Conservation (phyloP, 2,113 vertebrate genomes). For the Labeo rohita region DNA sequence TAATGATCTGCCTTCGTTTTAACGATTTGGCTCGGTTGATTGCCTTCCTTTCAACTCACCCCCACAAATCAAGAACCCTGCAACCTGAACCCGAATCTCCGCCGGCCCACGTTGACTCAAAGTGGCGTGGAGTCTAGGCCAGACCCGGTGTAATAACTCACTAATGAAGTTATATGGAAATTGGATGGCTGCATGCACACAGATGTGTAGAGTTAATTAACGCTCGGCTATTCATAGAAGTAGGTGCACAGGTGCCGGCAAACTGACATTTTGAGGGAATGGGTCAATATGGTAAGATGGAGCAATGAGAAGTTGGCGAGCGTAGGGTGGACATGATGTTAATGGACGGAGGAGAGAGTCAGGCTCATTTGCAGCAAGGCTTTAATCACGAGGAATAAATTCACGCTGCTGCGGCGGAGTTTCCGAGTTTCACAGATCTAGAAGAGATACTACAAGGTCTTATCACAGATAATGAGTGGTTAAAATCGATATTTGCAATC, state of each 20-base stretch:
- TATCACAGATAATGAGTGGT: background rate
- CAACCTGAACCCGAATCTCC: constrained; percentile 33
- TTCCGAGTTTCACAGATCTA: background rate
- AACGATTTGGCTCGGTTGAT: constrained; percentile 49
- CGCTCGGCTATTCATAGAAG: constrained; percentile 47
- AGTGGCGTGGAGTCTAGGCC: constrained; percentile 44
- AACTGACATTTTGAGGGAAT: constrained; percentile 44
- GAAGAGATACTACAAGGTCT: background rate
- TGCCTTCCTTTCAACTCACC: constrained; percentile 38
- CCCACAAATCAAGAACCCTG: background rate
- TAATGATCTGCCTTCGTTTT: constrained; percentile 41
- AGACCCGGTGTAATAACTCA: constrained; percentile 63
- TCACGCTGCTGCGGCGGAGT: background rate
- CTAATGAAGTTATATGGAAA: constrained; percentile 67
- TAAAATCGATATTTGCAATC: background rate
- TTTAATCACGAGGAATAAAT: constrained; percentile 3
- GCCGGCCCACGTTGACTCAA: constrained; percentile 11
- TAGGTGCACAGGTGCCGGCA: constrained; percentile 56
- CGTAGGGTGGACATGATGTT: constrained; percentile 18
- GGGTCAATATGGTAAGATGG: constrained; percentile 41
- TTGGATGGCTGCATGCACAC: constrained; percentile 60
- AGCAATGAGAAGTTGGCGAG: constrained; percentile 20
- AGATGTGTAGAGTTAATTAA: constrained; percentile 72
- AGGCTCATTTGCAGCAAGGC: constrained; percentile 22
- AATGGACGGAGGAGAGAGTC: constrained; percentile 34